Base-by-base conservation (phyloP, 2,113 vertebrate genomes). In the Peromyscus californicus region DNA sequence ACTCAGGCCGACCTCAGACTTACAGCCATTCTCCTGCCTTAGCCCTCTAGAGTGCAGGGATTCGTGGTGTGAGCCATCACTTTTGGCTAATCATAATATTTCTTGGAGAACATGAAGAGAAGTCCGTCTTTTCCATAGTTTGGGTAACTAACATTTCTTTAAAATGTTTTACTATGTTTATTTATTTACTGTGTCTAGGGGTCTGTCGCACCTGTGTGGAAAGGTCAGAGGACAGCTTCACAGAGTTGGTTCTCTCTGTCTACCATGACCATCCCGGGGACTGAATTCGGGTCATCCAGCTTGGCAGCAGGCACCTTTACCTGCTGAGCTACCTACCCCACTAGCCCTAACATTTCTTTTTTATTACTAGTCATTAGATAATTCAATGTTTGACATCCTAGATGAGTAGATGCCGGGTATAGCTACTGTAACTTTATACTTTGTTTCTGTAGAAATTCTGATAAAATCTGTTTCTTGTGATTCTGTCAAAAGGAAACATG, bases 361-460 rank as follows among this genome's bases (percentile, higher is more conserved):
- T 91, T 33, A 87, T 90, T 91, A 61, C 61, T 75, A 80, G 79
- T 88, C 26, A 92, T 10, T 84, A 48, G 69, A 48, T 89, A 51
- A 80, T 85, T 75, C 61, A 90, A 78, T 48, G 31, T 8, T 26
- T n/a, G 45, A 69, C 45, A 69, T 93, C 15, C 54, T 6, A 90
- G 11, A 70, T 54, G 31, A 7, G 65, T 63, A 19, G 45, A 33
- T 33, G 5, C 79, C n/a, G 86, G 86, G 31, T 90, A 65, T 76
- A 24, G 86, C 10, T n/a, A 7, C 61, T 42, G 51, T 2, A 63
- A n/a, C 15, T 42, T 93, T 93, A 15, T 69, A 31, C 54, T 54
- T 4, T 65, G 21, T 65, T 92, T 79, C 70, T 88, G 72, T 4
- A 95, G 21, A 96, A 84, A 80, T 88, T 63, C 36, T 75, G 61